Conservation (phyloP, 1,140 invertebrate genomes). For the Arctopsyche grandis region DNA sequence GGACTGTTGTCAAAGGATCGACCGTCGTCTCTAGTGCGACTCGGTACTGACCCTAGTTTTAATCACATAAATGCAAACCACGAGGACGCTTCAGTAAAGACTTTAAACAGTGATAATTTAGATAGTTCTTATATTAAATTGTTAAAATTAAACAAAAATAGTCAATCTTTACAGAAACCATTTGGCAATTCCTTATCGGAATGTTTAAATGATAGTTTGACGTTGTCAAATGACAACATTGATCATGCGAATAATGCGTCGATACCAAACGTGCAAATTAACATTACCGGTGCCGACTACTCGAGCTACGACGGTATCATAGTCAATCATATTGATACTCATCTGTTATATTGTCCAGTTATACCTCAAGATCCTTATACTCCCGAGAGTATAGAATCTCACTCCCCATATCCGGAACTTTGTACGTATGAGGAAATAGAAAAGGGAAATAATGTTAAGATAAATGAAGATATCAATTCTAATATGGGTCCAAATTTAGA, state of each 20-base stretch:
- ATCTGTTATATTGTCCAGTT: conserved; percentile 61
- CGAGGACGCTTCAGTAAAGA: neutral
- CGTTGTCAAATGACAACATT: conserved; percentile 41
- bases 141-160: neutral
- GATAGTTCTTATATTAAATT: conserved; percentile 3
- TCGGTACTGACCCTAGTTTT: conserved; percentile 58
- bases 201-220: conserved; percentile 28
- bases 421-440: conserved; percentile 55
- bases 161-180: neutral
- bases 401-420: conserved; percentile 71
- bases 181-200: conserved; percentile 3
- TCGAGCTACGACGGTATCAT: conserved; percentile 61
- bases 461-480: neutral
- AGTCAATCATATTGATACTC: conserved; percentile 67
- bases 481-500: conserved; percentile 26
- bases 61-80: neutral
- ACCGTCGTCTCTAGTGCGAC: conserved; percentile 48
- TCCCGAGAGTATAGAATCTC: conserved; percentile 79
- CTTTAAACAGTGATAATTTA: neutral
- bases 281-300: conserved; percentile 64
- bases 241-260: conserved; percentile 52
- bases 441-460: conserved; percentile 41
- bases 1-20: conserved; percentile 38
- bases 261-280: conserved; percentile 67
- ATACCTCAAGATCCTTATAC: conserved; percentile 76